Conservation (phyloP, 2,113 vertebrate species). For the Fulmarus glacialis region DNA sequence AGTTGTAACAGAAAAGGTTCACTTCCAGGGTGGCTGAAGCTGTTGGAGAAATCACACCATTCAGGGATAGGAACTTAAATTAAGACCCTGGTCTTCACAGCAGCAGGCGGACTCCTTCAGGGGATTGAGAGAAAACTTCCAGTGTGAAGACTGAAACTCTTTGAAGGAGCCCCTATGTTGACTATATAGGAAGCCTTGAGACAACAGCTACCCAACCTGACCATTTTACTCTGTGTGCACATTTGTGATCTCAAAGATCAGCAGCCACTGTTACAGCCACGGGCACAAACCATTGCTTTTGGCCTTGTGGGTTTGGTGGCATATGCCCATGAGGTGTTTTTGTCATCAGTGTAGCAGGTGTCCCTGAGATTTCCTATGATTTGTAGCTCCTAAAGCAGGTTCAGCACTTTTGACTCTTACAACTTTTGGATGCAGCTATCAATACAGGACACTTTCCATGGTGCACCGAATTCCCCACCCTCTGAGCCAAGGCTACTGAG, state of each 20-base stretch:
- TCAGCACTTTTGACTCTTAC: not conserved
- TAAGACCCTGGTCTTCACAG: not conserved
- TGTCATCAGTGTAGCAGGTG: not conserved
- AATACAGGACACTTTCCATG: not conserved
- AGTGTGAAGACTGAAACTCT: not conserved
- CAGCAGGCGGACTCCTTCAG: not conserved
- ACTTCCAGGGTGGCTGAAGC: not conserved
- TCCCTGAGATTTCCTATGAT: not conserved
- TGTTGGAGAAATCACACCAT: not conserved
- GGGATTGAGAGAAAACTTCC: not conserved
- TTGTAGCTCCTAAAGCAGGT: not conserved
- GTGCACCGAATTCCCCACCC: accelerated
- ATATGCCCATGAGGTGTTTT: not conserved
- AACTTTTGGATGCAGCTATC: not conserved
- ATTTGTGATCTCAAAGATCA: not conserved
- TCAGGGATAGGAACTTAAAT: not conserved
- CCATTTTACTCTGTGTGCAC: not conserved
- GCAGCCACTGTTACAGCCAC: not conserved
- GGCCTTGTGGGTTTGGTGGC: not conserved
- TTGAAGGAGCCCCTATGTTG: not conserved
- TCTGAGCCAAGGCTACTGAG: not conserved
- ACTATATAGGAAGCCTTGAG: not conserved
- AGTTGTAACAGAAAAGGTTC: not conserved
- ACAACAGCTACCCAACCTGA: not conserved
- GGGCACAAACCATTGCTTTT: not conserved